phyloP scores from a whole-genome alignment of 2,113 vertebrate genomes.

The Urocolius indicus region DNA sequence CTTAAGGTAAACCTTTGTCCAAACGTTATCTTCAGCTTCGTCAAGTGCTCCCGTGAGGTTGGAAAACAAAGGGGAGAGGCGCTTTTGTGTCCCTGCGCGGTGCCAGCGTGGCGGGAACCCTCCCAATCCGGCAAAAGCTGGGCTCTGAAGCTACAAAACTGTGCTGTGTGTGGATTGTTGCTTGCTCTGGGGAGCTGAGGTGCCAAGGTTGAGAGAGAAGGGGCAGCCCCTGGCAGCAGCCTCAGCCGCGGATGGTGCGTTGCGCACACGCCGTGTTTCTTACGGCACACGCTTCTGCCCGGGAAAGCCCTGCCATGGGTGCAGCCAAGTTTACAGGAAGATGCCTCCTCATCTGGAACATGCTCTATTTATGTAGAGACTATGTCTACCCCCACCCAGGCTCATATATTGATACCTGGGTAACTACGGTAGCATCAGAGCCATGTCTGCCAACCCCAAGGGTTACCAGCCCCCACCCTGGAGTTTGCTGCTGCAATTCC shows the following conservation, averaged over 20 bases:
- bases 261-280: neutral
- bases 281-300: neutral
- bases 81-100: neutral
- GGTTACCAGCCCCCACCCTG: neutral
- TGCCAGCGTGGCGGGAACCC: neutral
- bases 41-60: neutral
- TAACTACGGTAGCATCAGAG: neutral
- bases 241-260: neutral
- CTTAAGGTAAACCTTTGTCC: neutral
- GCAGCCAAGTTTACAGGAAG: neutral
- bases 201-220: neutral
- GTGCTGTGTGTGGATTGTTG: neutral
- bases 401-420: rapidly evolving
- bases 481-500: neutral
- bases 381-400: neutral
- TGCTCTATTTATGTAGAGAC: neutral
- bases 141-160: neutral
- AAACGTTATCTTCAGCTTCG: neutral
- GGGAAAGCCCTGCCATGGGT: rapidly evolving
- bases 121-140: neutral
- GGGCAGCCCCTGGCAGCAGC: neutral
- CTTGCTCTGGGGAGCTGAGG: neutral
- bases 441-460: rapidly evolving
- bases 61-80: neutral
- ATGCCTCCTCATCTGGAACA: neutral